Evolutionary conservation across 2,113 vertebrate genomes (phyloP).

Genomic region (Heptranchias perlo): DNA sequence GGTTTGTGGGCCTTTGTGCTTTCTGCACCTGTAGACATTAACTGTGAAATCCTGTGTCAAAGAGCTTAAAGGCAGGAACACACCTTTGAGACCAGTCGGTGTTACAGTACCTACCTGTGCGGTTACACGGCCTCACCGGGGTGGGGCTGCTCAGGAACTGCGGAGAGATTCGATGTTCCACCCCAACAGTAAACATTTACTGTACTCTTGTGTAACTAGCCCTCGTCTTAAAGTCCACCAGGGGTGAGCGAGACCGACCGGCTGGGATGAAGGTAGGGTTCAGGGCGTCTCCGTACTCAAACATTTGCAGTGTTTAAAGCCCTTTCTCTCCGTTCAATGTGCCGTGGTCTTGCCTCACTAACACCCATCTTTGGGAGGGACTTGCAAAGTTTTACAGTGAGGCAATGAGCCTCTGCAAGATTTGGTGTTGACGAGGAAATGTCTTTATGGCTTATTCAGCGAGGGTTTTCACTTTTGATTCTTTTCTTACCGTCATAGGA

Average conservation of each 20-base stretch:
- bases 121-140: background rate
- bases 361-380: background rate
- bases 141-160: background rate
- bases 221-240: background rate
- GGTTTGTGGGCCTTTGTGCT: background rate
- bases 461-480: background rate
- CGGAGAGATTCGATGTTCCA: background rate
- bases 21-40: background rate
- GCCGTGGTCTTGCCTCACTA: too few relatives aligned
- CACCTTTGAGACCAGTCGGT: background rate
- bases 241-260: background rate
- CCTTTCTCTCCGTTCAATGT: background rate
- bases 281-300: background rate
- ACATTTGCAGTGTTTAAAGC: background rate
- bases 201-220: background rate
- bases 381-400: background rate
- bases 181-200: background rate
- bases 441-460: background rate
- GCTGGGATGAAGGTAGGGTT: background rate
- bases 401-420: background rate
- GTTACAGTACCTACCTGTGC: background rate
- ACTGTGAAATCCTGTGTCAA: background rate
- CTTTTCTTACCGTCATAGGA: background rate
- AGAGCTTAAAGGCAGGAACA: background rate
- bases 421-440: background rate